Percentiles rank a stretch among this genome's conserved stretches.
phyloP scores from a whole-genome alignment of 2,888 invertebrate genomes.

The Stratiomys singularior region DNA sequence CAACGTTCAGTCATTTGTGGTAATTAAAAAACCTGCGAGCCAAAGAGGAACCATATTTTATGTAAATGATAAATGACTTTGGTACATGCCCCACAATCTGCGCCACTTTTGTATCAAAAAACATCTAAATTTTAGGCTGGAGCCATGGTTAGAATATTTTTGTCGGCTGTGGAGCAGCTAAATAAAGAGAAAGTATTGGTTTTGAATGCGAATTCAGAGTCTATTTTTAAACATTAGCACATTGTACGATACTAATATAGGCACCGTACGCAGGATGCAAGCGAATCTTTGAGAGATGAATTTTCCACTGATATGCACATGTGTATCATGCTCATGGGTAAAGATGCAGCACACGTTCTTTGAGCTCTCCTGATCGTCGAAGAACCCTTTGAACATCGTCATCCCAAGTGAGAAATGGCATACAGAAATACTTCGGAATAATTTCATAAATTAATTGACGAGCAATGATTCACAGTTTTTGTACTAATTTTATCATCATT shows the following conservation, averaged over 20 bases:
- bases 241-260: neutral
- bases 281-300: neutral
- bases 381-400: neutral
- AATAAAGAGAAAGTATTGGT: neutral
- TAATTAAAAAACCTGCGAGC: conserved; percentile 7
- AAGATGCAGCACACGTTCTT: neutral
- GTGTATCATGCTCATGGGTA: neutral
- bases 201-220: neutral
- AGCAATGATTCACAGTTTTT: conserved; percentile 34
- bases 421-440: conserved; percentile 10
- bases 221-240: conserved; percentile 2
- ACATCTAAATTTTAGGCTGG: neutral
- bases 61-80: conserved; percentile 16
- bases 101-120: neutral
- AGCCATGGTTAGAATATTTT: neutral
- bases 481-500: conserved; percentile 26
- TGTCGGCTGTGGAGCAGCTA: neutral
- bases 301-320: neutral
- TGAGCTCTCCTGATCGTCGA: neutral
- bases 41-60: neutral
- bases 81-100: neutral
- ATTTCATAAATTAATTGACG: conserved; percentile 37
- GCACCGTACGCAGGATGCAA: neutral
- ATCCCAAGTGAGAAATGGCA: neutral
- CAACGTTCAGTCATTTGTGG: neutral